Percentiles rank a stretch among this genome's conserved stretches.
phyloP scores from a whole-genome alignment of 2,113 vertebrate genomes.

The Vimba vimba region DNA sequence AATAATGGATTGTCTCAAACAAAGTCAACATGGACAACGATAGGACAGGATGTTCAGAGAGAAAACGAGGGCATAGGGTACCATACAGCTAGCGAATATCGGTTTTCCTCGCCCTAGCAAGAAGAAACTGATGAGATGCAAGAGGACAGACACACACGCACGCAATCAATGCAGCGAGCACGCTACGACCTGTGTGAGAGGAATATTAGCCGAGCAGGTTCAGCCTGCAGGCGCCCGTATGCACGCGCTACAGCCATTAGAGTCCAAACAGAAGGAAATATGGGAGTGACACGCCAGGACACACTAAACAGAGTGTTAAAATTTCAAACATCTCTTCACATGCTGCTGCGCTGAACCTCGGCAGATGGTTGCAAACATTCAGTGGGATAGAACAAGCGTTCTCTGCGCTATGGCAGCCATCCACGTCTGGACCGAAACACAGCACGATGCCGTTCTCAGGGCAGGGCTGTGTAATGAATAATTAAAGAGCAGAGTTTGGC shows the following conservation, averaged over 20 bases:
- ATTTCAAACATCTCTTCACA: constrained; percentile 63
- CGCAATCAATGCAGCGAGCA: constrained; percentile 12
- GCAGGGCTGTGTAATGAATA: constrained; percentile 69
- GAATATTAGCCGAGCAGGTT: constrained; percentile 22
- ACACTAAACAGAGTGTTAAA: constrained; percentile 62
- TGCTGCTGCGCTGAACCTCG: constrained; percentile 54
- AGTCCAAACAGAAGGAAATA: constrained; percentile 61
- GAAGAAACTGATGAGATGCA: constrained; percentile 25
- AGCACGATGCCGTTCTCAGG: constrained; percentile 67
- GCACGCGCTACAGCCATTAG: constrained; percentile 56
- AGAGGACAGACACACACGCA: constrained; percentile 5
- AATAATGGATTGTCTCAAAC: constrained; percentile 60
- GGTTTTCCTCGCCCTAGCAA: constrained; percentile 28
- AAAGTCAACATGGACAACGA: constrained; percentile 56
- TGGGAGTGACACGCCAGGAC: constrained; percentile 46
- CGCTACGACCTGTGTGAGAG: constrained; percentile 14
- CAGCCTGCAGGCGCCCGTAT: constrained; percentile 42
- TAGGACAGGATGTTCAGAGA: constrained; percentile 2
- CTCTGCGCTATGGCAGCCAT: constrained; percentile 41
- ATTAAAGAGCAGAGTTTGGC: constrained; percentile 75
- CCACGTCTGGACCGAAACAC: constrained; percentile 64
- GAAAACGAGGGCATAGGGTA: not conserved
- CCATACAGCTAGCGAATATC: constrained; percentile 19
- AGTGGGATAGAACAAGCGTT: constrained; percentile 38
- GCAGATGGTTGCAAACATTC: constrained; percentile 56